Evolutionary conservation across 2,113 vertebrate species (phyloP).

Genomic region (Colistium nudipinnis): DNA sequence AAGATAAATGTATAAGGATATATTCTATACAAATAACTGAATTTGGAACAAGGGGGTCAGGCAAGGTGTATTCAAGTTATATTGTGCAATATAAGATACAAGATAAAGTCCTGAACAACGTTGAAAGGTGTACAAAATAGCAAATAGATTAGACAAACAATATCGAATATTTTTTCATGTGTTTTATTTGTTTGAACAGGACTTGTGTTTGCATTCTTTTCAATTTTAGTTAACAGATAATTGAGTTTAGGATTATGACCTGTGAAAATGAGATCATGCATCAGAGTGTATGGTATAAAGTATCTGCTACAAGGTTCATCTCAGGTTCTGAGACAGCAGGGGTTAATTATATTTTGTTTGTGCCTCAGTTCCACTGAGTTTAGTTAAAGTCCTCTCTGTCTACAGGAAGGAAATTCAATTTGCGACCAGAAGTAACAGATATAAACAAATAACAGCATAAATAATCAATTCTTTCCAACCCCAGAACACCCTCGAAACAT

Average conservation of each 20-base stretch:
- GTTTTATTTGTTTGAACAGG: not conserved
- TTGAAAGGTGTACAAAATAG: not conserved
- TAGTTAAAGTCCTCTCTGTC: conserved; percentile 20
- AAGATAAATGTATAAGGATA: not conserved
- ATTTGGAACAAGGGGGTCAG: not conserved
- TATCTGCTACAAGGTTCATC: conserved; percentile 13
- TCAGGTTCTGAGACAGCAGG: not conserved
- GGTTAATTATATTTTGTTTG: conserved; percentile 40
- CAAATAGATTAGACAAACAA: not conserved
- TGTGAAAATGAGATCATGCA: not conserved
- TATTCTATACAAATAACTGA: not conserved
- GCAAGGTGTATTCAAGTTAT: conserved; percentile 1
- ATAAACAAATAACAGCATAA: conserved; percentile 15
- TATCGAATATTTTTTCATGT: not conserved
- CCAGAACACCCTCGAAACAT: not conserved
- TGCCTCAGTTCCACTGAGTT: conserved; percentile 17
- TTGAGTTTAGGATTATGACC: not conserved
- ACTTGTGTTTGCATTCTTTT: not conserved
- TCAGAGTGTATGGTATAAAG: not conserved
- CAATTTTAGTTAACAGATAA: not conserved
- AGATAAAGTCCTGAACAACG: not conserved
- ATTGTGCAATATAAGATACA: not conserved
- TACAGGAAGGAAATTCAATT: conserved; percentile 27
- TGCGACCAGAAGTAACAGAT: conserved; percentile 14
- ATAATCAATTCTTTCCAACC: conserved; percentile 24